Evolutionary conservation across 2,113 vertebrate genomes (phyloP).

Genomic region (Aspidoscelis tigris): DNA sequence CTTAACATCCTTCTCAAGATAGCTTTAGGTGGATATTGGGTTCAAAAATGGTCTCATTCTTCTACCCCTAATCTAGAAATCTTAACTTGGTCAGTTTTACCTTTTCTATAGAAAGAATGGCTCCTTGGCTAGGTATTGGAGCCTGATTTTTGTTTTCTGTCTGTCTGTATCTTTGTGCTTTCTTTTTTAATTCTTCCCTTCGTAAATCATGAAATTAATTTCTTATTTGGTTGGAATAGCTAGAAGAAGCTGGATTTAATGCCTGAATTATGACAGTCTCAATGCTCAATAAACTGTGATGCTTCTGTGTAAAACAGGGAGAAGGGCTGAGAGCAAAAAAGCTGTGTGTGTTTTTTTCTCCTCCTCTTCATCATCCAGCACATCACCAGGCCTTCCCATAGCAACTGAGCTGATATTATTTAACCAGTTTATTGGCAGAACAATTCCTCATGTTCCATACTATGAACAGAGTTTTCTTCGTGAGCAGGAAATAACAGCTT

Average conservation of each 20-base stretch:
- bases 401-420: conserved; percentile 28
- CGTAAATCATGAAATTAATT: conserved; percentile 10
- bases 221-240: background rate
- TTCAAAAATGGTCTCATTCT: background rate
- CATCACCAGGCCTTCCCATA: background rate
- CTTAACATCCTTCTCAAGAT: background rate
- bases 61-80: background rate
- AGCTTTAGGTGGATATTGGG: background rate
- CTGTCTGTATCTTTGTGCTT: background rate
- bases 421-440: conserved; percentile 24
- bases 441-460: conserved; percentile 33
- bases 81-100: background rate
- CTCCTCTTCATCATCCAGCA: no score
- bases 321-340: background rate
- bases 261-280: conserved; percentile 28
- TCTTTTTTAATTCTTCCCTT: background rate
- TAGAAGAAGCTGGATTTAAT: background rate
- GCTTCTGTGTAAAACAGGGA: background rate
- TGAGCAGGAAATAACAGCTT: conserved; percentile 49
- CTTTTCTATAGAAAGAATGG: background rate
- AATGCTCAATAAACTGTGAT: conserved; percentile 2
- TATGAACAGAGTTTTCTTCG: conserved; percentile 54
- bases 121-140: background rate
- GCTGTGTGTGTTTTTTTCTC: background rate
- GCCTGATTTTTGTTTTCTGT: no score